phyloP scores from a whole-genome alignment of 2,113 vertebrate species.

The Athene noctua region DNA sequence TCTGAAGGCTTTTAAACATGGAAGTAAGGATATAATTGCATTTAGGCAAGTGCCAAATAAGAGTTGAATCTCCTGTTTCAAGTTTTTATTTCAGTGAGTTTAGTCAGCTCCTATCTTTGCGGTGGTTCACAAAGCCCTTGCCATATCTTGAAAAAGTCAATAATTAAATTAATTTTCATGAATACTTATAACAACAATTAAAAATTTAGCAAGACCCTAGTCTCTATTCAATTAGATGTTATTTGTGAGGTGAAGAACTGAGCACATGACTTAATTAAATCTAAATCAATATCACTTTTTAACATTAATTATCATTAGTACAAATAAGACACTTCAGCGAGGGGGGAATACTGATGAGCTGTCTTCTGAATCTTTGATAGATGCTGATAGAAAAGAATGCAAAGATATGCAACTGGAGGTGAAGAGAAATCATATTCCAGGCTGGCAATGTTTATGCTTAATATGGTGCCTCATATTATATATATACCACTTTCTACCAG shows the following conservation, averaged over 20 bases:
- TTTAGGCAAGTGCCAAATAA: not conserved
- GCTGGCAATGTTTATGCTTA: not conserved
- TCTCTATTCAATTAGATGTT: not conserved
- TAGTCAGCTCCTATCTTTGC: not conserved
- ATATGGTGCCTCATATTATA: not conserved
- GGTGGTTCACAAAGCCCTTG: not conserved
- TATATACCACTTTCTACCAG: not conserved
- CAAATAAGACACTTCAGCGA: not conserved
- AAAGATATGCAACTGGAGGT: not conserved
- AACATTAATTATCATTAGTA: not conserved
- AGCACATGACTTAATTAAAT: not conserved
- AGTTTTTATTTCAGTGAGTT: not conserved
- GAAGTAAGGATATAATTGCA: not conserved
- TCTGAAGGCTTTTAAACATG: not conserved
- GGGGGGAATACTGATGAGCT: not conserved
- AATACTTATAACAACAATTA: not conserved
- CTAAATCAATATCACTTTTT: not conserved
- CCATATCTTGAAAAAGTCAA: not conserved
- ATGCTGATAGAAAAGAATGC: not conserved
- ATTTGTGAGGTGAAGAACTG: not conserved
- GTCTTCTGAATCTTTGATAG: not conserved
- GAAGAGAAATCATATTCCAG: not conserved
- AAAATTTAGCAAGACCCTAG: not conserved
- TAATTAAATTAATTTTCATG: not conserved
- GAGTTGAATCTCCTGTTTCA: not conserved